Base-by-base conservation (phyloP, 2,888 invertebrate species). In the Drosophila prostipennis region DNA sequence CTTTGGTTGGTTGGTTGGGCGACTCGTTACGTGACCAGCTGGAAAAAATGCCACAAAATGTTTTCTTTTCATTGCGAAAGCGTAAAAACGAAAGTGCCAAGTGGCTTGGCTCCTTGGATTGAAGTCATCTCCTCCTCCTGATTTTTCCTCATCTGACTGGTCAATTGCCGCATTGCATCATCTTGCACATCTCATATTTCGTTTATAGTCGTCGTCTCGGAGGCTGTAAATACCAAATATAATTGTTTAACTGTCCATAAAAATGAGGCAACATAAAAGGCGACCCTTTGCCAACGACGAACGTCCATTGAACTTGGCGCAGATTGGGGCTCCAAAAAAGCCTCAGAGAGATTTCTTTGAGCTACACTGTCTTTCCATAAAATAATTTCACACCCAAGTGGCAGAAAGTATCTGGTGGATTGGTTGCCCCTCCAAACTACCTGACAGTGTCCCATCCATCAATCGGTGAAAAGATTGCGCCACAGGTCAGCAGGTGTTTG, bases 241-340 rank as follows among this genome's bases (percentile, higher is more conserved):
- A 81, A 83, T 85, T 87, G 77, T 79, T 81, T 71, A 81, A 85
- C 82, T 85, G 77, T 74, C 80, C 82, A 83, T 75, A 84, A 81
- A 83, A 79, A 70, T 81, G 72, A 72, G 80, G 72, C 74, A 70
- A 73, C 75, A 46, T 39, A 64, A 68, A 82, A 82, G 78, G 64
- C 79, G 75, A 85, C 87, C 87, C 87, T 82, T 85, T 32, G 42
- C 43, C 49, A 54, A 48, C 57, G 19, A 48, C 57, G 36, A 16
- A 39, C 52, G 78, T 79, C 65, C 87, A 81, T 79, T 85, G 87
- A 84, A 85, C 87, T 85, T 74, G 42, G 42, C 51, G 10, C 37
- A 19, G n/a, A 40, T 23, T 13, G 16, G 16, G 48, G n/a, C 59
- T 68, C 37, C 39, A 23, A 53, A 61, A 43, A 29, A 6, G 42